Evolutionary conservation across 1,140 invertebrate genomes (phyloP), one percentile per base, ranked within the genome.

Genomic region (Penaeus vannamei): DNA sequence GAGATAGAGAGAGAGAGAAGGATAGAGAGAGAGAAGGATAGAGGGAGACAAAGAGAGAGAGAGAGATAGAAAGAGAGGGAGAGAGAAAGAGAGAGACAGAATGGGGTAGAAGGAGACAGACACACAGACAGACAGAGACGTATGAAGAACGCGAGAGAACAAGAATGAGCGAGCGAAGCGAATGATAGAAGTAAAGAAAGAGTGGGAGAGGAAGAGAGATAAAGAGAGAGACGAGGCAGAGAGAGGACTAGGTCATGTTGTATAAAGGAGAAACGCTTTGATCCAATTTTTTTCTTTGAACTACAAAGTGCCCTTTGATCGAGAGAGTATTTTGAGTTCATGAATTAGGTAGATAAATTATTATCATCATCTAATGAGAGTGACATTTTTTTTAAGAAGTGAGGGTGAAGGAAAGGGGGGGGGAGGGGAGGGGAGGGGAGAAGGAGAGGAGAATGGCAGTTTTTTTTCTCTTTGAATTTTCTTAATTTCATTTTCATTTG

Each of bases 311-410:
- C 10, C 46, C 85, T 86, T 86, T 86, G 85, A 86, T 80, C 85
- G 53, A 20, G 32, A 46, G 69, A 86, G 62, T 79, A 79, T 86
- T 80, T 86, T 20, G 72, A 76, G 72, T 42, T n/a, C 84, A 23
- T 64, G 80, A 86, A 86, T 86, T 79, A 86, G 72, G 66, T 80
- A 86, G 66, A 80, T 80, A 86, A 86, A 86, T 86, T 61, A 86
- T 60, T 86, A 22, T 66, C 59, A 80, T 29, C 60, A 12, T 80
- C 32, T 86, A 80, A 84, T 64, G 83, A 84, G 29, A 76, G 32
- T 76, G 83, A 59, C 46, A 29, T 14, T 82, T 17, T 82, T 59
- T 60, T 32, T 60, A 76, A 76, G 72, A 76, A 32, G 26, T 26
- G 29, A 14, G 42, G 8, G 42, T 20, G 26, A 32, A 32, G 42